Percentiles rank a stretch among this genome's conserved stretches.
These are phyloP conservation scores for Columba livia DNA, from an alignment of 2,113 vertebrate species.

Conservation along the genomic window DNA sequence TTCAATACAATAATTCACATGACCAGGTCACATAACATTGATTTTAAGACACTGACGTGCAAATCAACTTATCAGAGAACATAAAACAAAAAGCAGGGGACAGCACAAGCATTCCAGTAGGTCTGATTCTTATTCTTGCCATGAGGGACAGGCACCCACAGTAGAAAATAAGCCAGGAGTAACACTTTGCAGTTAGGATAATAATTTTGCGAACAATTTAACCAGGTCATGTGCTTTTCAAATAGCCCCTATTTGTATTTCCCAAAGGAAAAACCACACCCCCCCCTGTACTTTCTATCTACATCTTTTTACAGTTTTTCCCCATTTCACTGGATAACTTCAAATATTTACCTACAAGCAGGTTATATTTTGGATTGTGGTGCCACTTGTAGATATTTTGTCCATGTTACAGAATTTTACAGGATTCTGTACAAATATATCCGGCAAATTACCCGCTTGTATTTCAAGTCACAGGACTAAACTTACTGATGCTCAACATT, in stretches of 20 bases:
- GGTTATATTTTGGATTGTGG: not conserved
- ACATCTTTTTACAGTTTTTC: not conserved
- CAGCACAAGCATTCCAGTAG: not conserved
- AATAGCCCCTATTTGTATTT: not conserved
- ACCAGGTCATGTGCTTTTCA: not conserved
- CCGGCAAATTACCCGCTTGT: not conserved
- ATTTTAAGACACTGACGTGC: not conserved
- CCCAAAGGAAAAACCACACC: not conserved
- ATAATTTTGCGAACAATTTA: not conserved
- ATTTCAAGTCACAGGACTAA: not conserved
- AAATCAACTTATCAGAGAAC: not conserved
- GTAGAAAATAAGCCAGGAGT: not conserved
- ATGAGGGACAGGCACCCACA: not conserved
- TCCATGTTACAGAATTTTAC: not conserved
- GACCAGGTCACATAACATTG: rapidly evolving
- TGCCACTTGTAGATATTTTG: not conserved
- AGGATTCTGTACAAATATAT: not conserved
- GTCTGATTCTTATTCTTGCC: not conserved
- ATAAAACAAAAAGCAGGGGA: not conserved
- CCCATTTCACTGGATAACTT: not conserved
- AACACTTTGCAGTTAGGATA: not conserved
- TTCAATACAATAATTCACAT: not conserved
- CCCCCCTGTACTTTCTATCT: not conserved
- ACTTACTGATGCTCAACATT: not conserved
- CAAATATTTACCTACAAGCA: not conserved